phyloP scores from a whole-genome alignment of 1,140 invertebrate genomes.

The Trissolcus basalis region DNA sequence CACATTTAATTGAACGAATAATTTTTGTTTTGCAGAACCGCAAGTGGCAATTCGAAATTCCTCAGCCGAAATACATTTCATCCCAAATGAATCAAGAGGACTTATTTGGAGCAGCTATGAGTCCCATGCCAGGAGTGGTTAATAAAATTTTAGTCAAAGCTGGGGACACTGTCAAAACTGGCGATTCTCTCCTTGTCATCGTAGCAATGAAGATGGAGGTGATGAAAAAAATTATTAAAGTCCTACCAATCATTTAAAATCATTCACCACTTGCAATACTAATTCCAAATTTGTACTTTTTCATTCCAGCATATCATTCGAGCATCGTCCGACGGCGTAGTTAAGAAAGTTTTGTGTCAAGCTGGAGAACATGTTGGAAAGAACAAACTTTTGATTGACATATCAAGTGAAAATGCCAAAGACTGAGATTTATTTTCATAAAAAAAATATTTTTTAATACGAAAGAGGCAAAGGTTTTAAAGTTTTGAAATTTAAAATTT shows the following conservation, averaged over 20 bases:
- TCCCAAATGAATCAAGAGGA: conserved; percentile 63
- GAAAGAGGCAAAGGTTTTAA: too few relatives aligned
- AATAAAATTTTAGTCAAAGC: conserved; percentile 91
- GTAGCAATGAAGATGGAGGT: conserved; percentile 99
- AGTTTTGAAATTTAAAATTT: too few relatives aligned
- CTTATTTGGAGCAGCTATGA: conserved; percentile 78
- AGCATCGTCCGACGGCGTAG: conserved; percentile 84
- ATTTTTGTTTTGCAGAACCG: conserved; percentile 72
- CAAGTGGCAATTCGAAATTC: conserved; percentile 75
- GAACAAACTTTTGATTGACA: conserved; percentile 80
- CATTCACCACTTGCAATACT: too few relatives aligned
- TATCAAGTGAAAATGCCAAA: conserved; percentile 58
- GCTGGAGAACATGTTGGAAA: conserved; percentile 91
- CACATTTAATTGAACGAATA: too few relatives aligned
- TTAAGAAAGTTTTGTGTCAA: conserved; percentile 84
- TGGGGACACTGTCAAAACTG: conserved; percentile 87
- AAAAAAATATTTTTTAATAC: neutral
- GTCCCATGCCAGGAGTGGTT: conserved; percentile 97
- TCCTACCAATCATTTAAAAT: too few relatives aligned
- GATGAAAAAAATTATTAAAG: too few relatives aligned
- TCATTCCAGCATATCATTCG: conserved; percentile 86
- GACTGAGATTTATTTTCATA: neutral
- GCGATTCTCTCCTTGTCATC: conserved; percentile 91
- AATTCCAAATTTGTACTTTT: conserved; percentile 18
- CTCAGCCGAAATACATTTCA: conserved; percentile 76